Conservation (phyloP, 2,113 vertebrate species). For the Paedocypris sp. region DNA sequence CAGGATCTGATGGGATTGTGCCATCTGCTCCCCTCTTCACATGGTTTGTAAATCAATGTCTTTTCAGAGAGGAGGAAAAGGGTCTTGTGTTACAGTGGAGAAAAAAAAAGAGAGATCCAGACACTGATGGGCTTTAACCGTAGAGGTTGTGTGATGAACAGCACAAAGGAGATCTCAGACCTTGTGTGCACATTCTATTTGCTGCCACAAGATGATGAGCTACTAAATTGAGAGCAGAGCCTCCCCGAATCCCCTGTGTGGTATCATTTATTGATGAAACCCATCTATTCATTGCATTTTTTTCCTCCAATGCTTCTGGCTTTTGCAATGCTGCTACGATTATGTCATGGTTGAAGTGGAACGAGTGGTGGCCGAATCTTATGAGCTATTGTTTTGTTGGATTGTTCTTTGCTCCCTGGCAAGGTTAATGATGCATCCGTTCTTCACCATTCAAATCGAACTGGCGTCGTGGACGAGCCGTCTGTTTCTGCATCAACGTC, state of each 20-base stretch:
- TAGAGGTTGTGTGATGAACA: background rate
- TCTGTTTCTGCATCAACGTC: background rate
- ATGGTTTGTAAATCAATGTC: background rate
- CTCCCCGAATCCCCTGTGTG: background rate
- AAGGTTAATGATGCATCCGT: slow-evolving; percentile 16
- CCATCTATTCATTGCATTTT: background rate
- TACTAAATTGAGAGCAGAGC: background rate
- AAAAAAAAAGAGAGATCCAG: background rate
- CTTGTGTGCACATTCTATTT: background rate
- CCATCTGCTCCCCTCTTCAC: background rate
- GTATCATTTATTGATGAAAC: slow-evolving; percentile 12
- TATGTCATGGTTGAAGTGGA: background rate
- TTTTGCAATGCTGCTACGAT: no score
- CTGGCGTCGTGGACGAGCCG: background rate
- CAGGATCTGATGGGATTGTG: background rate
- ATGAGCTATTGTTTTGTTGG: background rate
- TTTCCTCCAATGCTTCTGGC: background rate
- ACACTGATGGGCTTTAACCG: background rate
- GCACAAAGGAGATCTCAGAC: background rate
- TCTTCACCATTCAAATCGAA: slow-evolving; percentile 6
- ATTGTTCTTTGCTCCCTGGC: slow-evolving; percentile 1
- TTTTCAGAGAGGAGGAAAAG: background rate
- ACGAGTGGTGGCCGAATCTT: slow-evolving; percentile 1
- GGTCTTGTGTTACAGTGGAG: background rate
- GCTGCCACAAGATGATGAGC: slow-evolving; percentile 1